Percentiles rank a stretch among this genome's conserved stretches.
These are phyloP conservation scores for Nephrotoma flavescens DNA, from an alignment of 2,888 invertebrate species.

Conservation along the genomic window DNA sequence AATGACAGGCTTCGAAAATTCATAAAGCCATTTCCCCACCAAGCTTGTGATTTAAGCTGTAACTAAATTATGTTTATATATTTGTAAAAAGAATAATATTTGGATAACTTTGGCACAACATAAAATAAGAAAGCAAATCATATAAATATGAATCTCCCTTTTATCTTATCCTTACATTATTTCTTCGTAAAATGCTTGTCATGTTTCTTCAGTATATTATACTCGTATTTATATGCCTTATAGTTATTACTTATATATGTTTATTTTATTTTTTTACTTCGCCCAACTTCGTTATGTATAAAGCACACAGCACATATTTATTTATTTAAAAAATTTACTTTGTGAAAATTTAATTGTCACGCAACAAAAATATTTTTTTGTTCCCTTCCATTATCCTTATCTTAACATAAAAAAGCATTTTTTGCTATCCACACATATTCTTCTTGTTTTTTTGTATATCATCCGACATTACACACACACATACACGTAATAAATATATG, in stretches of 20 bases:
- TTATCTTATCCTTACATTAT: not conserved
- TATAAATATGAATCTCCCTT: not conserved
- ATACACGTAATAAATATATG: not conserved
- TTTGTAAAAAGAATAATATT: not conserved
- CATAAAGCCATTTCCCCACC: not conserved
- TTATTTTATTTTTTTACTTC: not conserved
- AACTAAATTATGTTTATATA: not conserved
- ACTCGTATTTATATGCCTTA: not conserved
- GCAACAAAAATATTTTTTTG: not conserved
- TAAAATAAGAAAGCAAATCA: not conserved
- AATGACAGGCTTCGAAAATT: too few species aligned
- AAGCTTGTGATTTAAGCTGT: not conserved
- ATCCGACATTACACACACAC: not conserved
- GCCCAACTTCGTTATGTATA: not conserved
- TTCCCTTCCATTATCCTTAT: not conserved
- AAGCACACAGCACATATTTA: not conserved
- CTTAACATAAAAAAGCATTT: not conserved
- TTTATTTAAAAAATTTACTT: not conserved
- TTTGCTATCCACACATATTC: not conserved
- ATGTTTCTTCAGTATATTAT: not conserved
- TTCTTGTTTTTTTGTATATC: not conserved
- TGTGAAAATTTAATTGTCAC: not conserved
- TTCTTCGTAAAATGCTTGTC: not conserved
- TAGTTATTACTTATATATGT: not conserved
- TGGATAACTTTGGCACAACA: not conserved